These are phyloP conservation scores for Lasaia peninsularis DNA, from an alignment of 1,140 invertebrate species.

Conservation along the genomic window DNA sequence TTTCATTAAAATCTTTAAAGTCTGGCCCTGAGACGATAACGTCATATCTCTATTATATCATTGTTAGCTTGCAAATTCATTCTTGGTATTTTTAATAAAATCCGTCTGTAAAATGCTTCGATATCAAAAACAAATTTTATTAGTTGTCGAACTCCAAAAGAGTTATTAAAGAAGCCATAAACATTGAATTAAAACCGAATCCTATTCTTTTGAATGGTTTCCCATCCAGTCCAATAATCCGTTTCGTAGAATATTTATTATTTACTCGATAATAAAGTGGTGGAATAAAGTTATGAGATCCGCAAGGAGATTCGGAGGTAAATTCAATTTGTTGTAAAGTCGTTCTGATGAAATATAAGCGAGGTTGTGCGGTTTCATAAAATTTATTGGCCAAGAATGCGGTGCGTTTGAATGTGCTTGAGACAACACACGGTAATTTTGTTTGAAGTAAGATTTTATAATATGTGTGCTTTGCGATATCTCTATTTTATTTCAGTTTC, in stretches of 20 bases:
- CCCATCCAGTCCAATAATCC: slow-evolving; percentile 28
- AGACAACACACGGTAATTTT: background rate
- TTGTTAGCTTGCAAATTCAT: too few species aligned
- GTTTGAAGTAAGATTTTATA: slow-evolving; percentile 1
- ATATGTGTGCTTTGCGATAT: background rate
- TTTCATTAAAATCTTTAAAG: too few species aligned
- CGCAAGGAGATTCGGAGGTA: slow-evolving; percentile 28
- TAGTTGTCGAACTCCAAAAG: background rate
- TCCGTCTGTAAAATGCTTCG: background rate
- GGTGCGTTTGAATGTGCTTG: slow-evolving; percentile 16
- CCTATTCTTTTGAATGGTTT: slow-evolving; percentile 26
- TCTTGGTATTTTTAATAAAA: background rate
- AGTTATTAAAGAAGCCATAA: slow-evolving; percentile 5
- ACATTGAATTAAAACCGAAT: slow-evolving; percentile 8
- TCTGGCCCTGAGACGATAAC: too few species aligned
- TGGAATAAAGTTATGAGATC: slow-evolving; percentile 26
- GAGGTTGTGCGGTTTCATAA: slow-evolving; percentile 22
- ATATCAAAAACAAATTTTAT: background rate
- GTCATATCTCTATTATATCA: too few species aligned
- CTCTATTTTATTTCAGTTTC: too few species aligned
- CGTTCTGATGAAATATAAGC: slow-evolving; percentile 39
- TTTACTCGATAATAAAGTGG: slow-evolving; percentile 32
- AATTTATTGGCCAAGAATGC: slow-evolving; percentile 30
- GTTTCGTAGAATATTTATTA: slow-evolving; percentile 31
- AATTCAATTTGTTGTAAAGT: slow-evolving; percentile 41